These are phyloP conservation scores for Thumatha senex DNA, from an alignment of 2,888 invertebrate genomes.

Conservation along the genomic window DNA sequence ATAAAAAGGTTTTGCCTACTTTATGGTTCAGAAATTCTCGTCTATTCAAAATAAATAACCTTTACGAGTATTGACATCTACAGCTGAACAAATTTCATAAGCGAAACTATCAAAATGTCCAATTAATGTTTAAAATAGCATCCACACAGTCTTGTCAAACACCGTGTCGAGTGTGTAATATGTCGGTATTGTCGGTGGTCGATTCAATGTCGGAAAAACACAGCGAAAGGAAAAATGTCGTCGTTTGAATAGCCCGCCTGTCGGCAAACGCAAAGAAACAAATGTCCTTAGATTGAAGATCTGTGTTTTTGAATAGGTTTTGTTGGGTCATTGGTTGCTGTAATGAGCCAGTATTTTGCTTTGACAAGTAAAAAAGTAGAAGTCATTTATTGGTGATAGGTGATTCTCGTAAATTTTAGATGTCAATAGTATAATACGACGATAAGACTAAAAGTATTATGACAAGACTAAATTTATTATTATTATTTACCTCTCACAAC, in stretches of 20 bases:
- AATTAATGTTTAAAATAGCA: constrained; percentile 55
- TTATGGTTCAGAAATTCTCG: not conserved
- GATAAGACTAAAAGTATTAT: no score
- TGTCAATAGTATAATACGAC: no score
- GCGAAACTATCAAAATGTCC: constrained; percentile 34
- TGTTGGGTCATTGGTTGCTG: constrained; percentile 13
- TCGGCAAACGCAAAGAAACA: constrained; percentile 25
- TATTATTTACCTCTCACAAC: no score
- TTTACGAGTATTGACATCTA: constrained; percentile 11
- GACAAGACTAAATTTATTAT: no score
- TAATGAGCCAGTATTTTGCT: not conserved
- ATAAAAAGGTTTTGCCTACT: not conserved
- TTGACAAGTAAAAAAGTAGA: not conserved
- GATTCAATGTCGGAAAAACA: constrained; percentile 50
- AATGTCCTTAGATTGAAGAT: constrained; percentile 29
- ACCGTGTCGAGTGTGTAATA: constrained; percentile 62
- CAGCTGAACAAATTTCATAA: constrained; percentile 32
- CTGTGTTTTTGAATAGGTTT: constrained; percentile 24
- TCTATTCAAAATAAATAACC: constrained; percentile 5
- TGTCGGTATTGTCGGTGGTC: constrained; percentile 64
- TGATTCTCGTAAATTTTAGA: not conserved
- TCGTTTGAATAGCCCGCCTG: constrained; percentile 48
- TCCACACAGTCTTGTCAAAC: constrained; percentile 48
- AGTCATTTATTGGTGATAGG: not conserved
- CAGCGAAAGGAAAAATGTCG: constrained; percentile 49